These are phyloP conservation scores for Amyelois transitella DNA, from an alignment of 1,140 invertebrate genomes.

Conservation along the genomic window DNA sequence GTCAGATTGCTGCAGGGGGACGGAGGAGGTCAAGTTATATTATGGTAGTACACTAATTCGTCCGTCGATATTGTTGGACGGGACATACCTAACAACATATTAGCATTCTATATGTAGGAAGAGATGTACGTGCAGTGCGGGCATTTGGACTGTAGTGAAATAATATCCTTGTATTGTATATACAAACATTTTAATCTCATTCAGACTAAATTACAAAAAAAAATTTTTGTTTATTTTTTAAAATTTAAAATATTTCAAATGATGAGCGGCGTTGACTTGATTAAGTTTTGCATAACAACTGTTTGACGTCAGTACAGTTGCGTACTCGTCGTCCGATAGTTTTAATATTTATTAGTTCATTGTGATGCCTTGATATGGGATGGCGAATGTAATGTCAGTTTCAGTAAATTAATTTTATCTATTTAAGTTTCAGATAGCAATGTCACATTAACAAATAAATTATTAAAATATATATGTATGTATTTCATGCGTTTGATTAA, in stretches of 20 bases:
- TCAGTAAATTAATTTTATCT: no score
- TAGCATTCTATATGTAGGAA: constrained; percentile 64
- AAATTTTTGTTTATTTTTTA: no score
- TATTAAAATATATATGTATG: no score
- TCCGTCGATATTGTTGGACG: constrained; percentile 43
- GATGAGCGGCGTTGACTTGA: not conserved
- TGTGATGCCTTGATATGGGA: no score
- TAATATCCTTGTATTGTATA: constrained; percentile 32
- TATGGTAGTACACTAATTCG: constrained; percentile 32
- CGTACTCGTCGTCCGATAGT: not conserved
- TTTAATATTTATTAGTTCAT: not conserved
- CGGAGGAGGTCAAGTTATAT: constrained; percentile 31
- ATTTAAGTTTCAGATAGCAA: no score
- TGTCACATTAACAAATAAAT: no score
- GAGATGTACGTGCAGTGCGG: constrained; percentile 59
- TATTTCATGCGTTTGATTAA: no score
- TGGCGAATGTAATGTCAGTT: not conserved
- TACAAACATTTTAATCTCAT: no score
- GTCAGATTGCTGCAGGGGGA: constrained; percentile 19
- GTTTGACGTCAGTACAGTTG: not conserved
- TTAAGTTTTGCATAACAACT: not conserved
- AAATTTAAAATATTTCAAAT: not conserved
- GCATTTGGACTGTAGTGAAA: constrained; percentile 27
- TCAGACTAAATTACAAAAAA: no score
- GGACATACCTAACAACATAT: constrained; percentile 49